Evolutionary conservation across 2,888 invertebrate genomes (phyloP), one percentile per base, ranked within the genome.

Genomic region (Plagiodera versicolora): DNA sequence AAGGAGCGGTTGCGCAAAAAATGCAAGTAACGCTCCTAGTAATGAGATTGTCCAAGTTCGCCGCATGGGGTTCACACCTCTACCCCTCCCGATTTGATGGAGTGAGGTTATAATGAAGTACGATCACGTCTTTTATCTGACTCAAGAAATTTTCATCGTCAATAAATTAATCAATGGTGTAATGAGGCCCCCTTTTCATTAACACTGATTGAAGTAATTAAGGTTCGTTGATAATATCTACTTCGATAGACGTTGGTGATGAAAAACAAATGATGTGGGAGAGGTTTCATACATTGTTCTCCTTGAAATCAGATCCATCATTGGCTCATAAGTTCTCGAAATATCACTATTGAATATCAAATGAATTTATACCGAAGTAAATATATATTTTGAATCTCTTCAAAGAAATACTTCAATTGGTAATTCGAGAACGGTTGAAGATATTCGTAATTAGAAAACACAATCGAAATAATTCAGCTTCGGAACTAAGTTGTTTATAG

Each of bases 1-100:
- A 6, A 46, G 48, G 63, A 70, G 75, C 74, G 69, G 75, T 70
- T 73, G 73, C 66, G 66, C n/a, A 66, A 76, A 77, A 77, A 68
- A 66, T 77, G 79, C 79, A 78, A 77, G 79, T 80, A 79, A 79
- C 70, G 79, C 72, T 71, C 67, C 65, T 70, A 70, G 75, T 79
- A 80, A 80, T 79, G 79, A 80, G 80, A 79, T 77, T 79, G 80
- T 79, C 78, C 62, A 75, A 74, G 73, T 77, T 60, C 78, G 60
- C 78, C 58, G 75, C 77, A 73, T 78, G 78, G 69, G 76, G 75
- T 72, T 77, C 74, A 75, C 78, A 78, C 78, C 77, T 77, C 75
- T 75, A 77, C 74, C 77, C 76, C 73, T 73, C 71, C 63, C 62
- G 48, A 32, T 14, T 39, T 32, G 32, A 20, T 44, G 20, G 14